Percentiles rank a stretch among this genome's conserved stretches.
Conservation (phyloP, 2,113 vertebrate genomes). For the Pachyramphus minor region DNA sequence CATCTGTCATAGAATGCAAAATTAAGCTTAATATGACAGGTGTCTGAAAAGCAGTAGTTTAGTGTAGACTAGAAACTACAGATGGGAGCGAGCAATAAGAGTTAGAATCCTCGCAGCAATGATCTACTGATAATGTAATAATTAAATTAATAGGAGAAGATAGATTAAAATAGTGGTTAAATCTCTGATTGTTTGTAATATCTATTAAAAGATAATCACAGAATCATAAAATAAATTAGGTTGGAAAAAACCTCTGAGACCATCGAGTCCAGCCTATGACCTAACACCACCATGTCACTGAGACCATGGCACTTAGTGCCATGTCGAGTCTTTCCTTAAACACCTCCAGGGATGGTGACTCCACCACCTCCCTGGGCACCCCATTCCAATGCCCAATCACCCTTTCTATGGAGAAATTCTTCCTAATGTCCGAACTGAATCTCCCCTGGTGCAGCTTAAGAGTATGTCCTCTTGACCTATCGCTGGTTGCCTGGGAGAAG, state of each 20-base stretch:
- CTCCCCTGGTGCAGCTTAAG: background rate
- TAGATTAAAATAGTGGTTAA: background rate
- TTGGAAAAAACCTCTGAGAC: background rate
- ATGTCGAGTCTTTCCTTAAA: too few species aligned
- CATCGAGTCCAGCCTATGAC: too few species aligned
- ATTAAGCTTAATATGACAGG: background rate
- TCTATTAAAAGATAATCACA: background rate
- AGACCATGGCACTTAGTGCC: too few species aligned
- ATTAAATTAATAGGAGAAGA: background rate
- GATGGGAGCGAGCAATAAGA: background rate
- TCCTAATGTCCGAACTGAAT: background rate
- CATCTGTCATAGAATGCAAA: background rate
- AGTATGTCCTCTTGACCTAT: background rate
- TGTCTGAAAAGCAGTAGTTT: background rate
- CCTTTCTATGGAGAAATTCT: too few species aligned
- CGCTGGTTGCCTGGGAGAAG: rapidly evolving
- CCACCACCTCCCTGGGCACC: too few species aligned
- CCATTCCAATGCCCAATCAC: too few species aligned
- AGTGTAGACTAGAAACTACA: background rate
- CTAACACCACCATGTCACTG: too few species aligned
- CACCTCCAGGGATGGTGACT: too few species aligned
- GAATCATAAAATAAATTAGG: background rate
- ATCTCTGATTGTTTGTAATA: background rate
- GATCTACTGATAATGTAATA: background rate
- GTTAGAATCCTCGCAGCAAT: background rate